Evolutionary conservation across 1,140 invertebrate species (phyloP).

Genomic region (Drosophila ficusphila): DNA sequence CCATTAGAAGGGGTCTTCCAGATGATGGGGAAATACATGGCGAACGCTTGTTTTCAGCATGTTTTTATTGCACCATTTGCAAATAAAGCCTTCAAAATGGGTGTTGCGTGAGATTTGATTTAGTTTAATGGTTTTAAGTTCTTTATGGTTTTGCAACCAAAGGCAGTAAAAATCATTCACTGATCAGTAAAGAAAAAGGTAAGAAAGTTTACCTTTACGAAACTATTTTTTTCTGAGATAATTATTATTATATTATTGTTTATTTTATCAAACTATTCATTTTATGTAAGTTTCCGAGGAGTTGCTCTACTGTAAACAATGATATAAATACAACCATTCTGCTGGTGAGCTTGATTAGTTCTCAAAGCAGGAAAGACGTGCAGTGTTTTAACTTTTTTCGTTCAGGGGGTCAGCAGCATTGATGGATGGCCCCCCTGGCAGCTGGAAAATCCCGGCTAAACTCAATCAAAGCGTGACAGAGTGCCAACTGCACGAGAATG

Average conservation of each 20-base stretch:
- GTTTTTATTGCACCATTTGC: background rate
- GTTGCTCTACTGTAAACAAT: no score
- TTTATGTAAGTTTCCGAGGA: background rate
- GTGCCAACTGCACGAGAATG: conserved; percentile 8
- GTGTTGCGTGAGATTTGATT: no score
- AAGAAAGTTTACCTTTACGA: no score
- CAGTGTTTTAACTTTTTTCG: background rate
- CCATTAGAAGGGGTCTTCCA: background rate
- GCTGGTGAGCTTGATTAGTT: background rate
- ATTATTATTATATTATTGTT: no score
- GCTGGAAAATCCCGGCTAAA: conserved; percentile 6
- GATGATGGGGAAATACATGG: background rate
- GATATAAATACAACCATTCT: background rate
- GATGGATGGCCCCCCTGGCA: conserved; percentile 35
- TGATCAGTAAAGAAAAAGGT: no score
- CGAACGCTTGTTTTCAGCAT: background rate
- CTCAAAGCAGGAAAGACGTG: background rate
- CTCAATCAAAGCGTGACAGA: conserved; percentile 66
- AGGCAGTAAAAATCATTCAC: no score
- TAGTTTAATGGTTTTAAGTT: no score
- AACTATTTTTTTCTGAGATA: no score
- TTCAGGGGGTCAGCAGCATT: conserved; percentile 3
- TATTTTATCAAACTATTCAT: no score
- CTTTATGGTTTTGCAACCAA: no score
- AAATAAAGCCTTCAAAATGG: background rate